These are phyloP conservation scores for Nematolebias whitei DNA, from an alignment of 2,113 vertebrate species.

Conservation along the genomic window DNA sequence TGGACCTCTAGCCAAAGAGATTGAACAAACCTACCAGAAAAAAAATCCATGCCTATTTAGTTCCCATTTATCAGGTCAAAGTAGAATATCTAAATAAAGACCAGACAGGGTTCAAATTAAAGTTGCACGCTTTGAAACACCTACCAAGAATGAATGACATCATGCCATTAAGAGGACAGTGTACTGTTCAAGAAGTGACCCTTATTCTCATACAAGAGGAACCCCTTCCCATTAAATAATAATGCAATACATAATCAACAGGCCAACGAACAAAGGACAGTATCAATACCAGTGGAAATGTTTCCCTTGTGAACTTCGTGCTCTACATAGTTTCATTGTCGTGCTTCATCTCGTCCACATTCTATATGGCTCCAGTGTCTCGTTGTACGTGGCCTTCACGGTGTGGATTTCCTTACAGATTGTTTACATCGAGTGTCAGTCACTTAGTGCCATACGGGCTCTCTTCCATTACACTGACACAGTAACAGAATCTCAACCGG, in stretches of 20 bases:
- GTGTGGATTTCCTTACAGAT: slow-evolving; percentile 64
- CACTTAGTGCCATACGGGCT: slow-evolving; percentile 22
- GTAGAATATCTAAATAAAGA: too few relatives aligned
- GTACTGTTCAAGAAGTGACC: background rate
- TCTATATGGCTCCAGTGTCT: slow-evolving; percentile 49
- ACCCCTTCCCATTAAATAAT: slow-evolving; percentile 42
- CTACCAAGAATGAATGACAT: background rate
- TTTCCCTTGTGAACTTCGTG: background rate
- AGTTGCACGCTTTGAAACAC: background rate
- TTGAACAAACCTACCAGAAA: too few relatives aligned
- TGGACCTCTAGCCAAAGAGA: too few relatives aligned
- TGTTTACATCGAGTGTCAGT: slow-evolving; percentile 67
- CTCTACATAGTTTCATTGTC: slow-evolving; percentile 19
- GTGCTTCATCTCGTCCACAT: slow-evolving; percentile 26
- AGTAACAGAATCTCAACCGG: slow-evolving; percentile 32
- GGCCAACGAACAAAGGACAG: background rate
- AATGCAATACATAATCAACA: slow-evolving; percentile 3
- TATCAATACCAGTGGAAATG: background rate
- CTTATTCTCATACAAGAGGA: slow-evolving; percentile 31
- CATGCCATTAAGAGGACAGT: slow-evolving; percentile 11
- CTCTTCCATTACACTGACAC: slow-evolving; percentile 20
- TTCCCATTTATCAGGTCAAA: too few relatives aligned
- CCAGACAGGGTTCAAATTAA: too few relatives aligned
- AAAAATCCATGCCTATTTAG: too few relatives aligned
- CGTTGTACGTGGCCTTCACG: background rate